Evolutionary conservation across 2,888 invertebrate species (phyloP), one percentile per base, ranked within the genome.

Genomic region (Rhingia campestris): DNA sequence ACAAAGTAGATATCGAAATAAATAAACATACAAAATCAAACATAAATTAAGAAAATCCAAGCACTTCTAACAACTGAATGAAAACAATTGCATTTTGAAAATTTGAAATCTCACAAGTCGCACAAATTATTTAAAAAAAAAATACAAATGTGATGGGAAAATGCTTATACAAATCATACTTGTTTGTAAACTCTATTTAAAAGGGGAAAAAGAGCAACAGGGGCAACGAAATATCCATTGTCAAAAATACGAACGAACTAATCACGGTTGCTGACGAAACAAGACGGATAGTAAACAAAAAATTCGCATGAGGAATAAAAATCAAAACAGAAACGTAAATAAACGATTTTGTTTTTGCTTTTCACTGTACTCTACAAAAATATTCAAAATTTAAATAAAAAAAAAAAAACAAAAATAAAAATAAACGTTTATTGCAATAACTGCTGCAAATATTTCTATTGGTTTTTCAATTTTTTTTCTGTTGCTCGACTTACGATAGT

Each of bases 401-500:
- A 70, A 74, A 53, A 73, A 64, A 54, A 54, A 63, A n/a, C n/a
- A n/a, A 37, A 35, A 61, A 73, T 22, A 22, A 59, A 74, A 77
- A 66, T 39, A 63, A 75, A 82, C 70, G 30, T 51, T 58, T 81
- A 37, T 81, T 76, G 74, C 69, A 76, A 73, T 76, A 73, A 81
- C 56, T 81, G 61, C 69, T 81, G 81, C 76, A 81, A 81, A 81
- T 75, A 66, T 67, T 81, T 81, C 76, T 76, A 75, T 84, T 76
- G 79, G 22, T 72, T 76, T 85, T 86, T 61, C 43, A 70, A 87
- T 81, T 86, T 76, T 81, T 67, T 86, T 87, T 72, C 54, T 64
- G 87, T 89, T 89, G 91, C 92, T 91, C 90, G 91, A 92, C 91
- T 92, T 92, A 92, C 91, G 90, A 92, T 92, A 92, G 91, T 92